Percentiles rank a stretch among this genome's conserved stretches.
Conservation (phyloP, 2,888 invertebrate species). For the Ectemnius lituratus region DNA sequence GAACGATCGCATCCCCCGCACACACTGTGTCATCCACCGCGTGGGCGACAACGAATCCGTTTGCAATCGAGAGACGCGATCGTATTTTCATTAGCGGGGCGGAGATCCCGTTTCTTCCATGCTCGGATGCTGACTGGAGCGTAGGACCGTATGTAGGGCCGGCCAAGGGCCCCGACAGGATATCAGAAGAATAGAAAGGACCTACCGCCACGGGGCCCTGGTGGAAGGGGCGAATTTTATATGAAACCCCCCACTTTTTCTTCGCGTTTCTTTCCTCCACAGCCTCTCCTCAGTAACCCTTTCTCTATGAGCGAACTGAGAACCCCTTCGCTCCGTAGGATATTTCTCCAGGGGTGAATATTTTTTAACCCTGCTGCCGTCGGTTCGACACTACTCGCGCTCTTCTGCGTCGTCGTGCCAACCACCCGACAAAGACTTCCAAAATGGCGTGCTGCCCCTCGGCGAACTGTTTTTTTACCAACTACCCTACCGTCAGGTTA, state of each 20-base stretch:
- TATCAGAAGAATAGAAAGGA: slow-evolving; percentile 77
- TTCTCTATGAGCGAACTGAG: slow-evolving; percentile 33
- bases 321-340: slow-evolving; percentile 48
- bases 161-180: slow-evolving; percentile 70
- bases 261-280: slow-evolving; percentile 31
- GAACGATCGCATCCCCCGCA: slow-evolving; percentile 18
- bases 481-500: slow-evolving; percentile 40
- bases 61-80: slow-evolving; percentile 27
- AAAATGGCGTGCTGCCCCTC: slow-evolving; percentile 52
- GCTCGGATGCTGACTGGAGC: slow-evolving; percentile 76
- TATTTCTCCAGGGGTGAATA: slow-evolving; percentile 62
- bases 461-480: not conserved
- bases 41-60: slow-evolving; percentile 23
- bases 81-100: slow-evolving; percentile 34
- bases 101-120: slow-evolving; percentile 70
- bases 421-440: slow-evolving; percentile 63
- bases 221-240: slow-evolving; percentile 71
- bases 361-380: slow-evolving; percentile 66
- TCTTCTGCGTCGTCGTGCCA: not conserved
- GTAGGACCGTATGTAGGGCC: slow-evolving; percentile 51
- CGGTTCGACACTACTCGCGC: slow-evolving; percentile 29
- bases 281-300: slow-evolving; percentile 9
- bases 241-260: slow-evolving; percentile 53
- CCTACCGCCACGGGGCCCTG: slow-evolving; percentile 54
- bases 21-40: slow-evolving; percentile 13